Percentiles rank a stretch among this genome's conserved stretches.
phyloP scores from a whole-genome alignment of 1,140 invertebrate genomes.

The Sinella curviseta region DNA sequence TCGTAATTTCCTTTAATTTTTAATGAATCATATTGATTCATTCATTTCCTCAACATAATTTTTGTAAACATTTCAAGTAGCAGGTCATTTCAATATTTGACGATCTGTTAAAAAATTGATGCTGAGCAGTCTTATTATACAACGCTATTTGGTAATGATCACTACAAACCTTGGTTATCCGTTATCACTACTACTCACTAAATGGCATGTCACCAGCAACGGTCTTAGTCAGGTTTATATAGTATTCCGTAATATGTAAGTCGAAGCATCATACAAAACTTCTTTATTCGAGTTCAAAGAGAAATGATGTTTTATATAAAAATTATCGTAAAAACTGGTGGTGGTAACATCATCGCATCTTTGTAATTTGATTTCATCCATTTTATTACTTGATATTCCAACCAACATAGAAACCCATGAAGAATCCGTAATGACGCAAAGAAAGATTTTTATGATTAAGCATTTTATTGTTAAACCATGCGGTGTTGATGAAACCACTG shows the following conservation, averaged over 20 bases:
- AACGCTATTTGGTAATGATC: not conserved
- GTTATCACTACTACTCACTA: too few relatives aligned
- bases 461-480: not conserved
- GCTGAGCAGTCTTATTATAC: not conserved
- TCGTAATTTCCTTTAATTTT: conserved; percentile 15
- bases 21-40: conserved; percentile 26
- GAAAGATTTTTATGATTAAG: not conserved
- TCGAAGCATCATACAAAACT: too few relatives aligned
- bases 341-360: too few relatives aligned
- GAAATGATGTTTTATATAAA: too few relatives aligned
- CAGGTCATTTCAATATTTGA: conserved; percentile 15
- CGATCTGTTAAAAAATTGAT: conserved; percentile 3
- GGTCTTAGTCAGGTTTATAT: too few relatives aligned
- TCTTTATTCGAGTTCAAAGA: too few relatives aligned
- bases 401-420: too few relatives aligned
- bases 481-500: conserved; percentile 5
- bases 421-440: not conserved
- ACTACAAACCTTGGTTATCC: too few relatives aligned
- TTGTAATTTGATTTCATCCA: too few relatives aligned
- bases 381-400: not conserved
- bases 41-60: not conserved
- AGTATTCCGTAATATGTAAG: too few relatives aligned
- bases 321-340: too few relatives aligned
- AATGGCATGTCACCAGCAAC: too few relatives aligned
- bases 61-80: conserved; percentile 19